These are phyloP conservation scores for Prietella phreatophila DNA, from an alignment of 2,113 vertebrate species.

Conservation along the genomic window DNA sequence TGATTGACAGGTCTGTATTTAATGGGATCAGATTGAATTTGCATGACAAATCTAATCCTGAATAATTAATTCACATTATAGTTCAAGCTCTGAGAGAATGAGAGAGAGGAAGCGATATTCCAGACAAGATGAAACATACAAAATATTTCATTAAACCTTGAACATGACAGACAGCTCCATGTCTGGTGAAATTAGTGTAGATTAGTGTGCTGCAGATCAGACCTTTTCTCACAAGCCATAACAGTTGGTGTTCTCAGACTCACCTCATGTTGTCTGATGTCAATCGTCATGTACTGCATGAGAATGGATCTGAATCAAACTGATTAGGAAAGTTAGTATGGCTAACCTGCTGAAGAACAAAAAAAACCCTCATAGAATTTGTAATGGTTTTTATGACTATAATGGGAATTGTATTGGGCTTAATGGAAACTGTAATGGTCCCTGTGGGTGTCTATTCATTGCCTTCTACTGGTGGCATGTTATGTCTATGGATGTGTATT, in stretches of 20 bases:
- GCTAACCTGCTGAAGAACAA: no score
- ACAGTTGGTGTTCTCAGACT: background rate
- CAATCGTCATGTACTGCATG: background rate
- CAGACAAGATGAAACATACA: background rate
- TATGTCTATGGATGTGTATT: no score
- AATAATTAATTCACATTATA: slow-evolving; percentile 40
- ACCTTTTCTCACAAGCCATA: background rate
- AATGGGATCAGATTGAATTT: slow-evolving; percentile 40
- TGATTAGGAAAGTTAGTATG: background rate
- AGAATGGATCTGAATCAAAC: background rate
- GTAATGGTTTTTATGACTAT: no score
- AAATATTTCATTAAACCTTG: background rate
- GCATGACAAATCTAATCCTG: slow-evolving; percentile 41
- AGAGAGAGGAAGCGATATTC: slow-evolving; percentile 27
- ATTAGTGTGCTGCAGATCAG: background rate
- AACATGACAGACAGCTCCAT: background rate
- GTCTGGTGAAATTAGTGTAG: background rate
- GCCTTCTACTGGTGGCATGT: no score
- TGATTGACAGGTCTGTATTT: slow-evolving; percentile 6
- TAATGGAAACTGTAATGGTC: no score
- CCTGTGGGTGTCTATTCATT: no score
- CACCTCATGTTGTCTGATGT: background rate
- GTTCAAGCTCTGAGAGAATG: slow-evolving; percentile 30
- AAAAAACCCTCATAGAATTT: no score
- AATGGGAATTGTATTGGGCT: no score